These are phyloP conservation scores for Heliopora coerulea DNA, from an alignment of 92 coral and sea anemone species.

Conservation along the genomic window DNA sequence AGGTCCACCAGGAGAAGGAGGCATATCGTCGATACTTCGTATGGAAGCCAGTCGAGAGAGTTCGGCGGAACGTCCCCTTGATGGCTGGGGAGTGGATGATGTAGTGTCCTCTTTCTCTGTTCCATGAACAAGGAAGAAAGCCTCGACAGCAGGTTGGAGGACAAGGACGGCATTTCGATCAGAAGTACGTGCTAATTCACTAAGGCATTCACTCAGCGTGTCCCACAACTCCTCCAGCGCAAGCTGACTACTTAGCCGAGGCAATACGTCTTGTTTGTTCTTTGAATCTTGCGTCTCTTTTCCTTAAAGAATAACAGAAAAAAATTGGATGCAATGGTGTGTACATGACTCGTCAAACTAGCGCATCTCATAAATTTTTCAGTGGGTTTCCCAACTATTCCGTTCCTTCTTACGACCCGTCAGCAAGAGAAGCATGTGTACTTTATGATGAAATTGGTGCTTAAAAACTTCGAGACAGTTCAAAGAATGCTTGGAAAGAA, in stretches of 20 bases:
- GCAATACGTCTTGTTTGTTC: constrained; percentile 58
- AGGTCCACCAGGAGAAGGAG: constrained; percentile 81
- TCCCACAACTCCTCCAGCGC: constrained; percentile 93
- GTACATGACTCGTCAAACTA: too few species aligned
- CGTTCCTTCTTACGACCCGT: too few species aligned
- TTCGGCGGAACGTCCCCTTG: constrained; percentile 28
- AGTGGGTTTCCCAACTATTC: too few species aligned
- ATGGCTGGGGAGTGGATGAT: constrained; percentile 25
- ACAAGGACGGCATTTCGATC: constrained; percentile 98
- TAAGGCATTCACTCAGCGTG: constrained; percentile 84
- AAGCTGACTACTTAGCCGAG: constrained; percentile 81
- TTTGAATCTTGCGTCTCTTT: constrained; percentile 22
- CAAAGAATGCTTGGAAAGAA: too few species aligned
- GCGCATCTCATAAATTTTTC: too few species aligned
- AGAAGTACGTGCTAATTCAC: constrained; percentile 87
- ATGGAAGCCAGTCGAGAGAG: constrained; percentile 53
- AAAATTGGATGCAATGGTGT: neutral
- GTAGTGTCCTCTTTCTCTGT: constrained; percentile 76
- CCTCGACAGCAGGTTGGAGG: constrained; percentile 96
- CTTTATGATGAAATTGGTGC: too few species aligned
- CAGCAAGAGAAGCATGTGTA: too few species aligned
- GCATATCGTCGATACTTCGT: constrained; percentile 53
- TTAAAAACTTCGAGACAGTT: too few species aligned
- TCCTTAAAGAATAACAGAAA: neutral
- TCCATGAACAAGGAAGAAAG: constrained; percentile 96